Base-by-base conservation (phyloP, 1,140 invertebrate genomes). In the Doryteuthis pealeii region DNA sequence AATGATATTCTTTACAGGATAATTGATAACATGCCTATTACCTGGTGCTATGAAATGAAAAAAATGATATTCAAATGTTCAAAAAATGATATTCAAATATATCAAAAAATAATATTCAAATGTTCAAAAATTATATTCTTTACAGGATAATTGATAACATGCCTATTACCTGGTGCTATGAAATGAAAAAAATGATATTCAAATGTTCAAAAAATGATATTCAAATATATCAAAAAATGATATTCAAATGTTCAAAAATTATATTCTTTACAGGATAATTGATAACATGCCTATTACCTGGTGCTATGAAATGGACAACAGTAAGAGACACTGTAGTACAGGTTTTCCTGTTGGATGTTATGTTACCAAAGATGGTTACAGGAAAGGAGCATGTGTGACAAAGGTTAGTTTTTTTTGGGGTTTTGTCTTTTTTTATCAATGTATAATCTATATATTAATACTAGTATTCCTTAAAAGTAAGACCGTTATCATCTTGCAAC, bases 281-380 rank as follows among this genome's bases (percentile, higher is more conserved):
- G 94, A 99, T 89, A 99, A 99, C 84, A 98, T 99, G 96, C 98
- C 91, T 0, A 87, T 92, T 14, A 91, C 97, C 0, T 99, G 95
- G 94, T 99, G 97, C 87, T 99, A 97, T 87, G 88, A 91, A 74
- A 90, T 92, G 30, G 93, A 95, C 78, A 91, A 92, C 85, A 91
- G 90, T 75, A 91, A 93, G 90, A 92, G 85, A 91, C 90, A 95
- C 89, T 99, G 97, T 86, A 95, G 93, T 66, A 96, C 94, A 74
- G 96, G 97, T 43, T 99, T 99, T 86, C 97, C 96, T 0, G 97
- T 99, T 93, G 98, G 98, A n/a, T 99, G 98, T 87, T 95, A 94
- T 87, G 90, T 92, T 49, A 89, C 90, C 76, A 90, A 91, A 79
- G 80, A 89, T 15, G 89, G 89, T 58, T 87, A 87, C 35, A 88